Evolutionary conservation across 2,797 vertebrate genomes (phyloP).

Genomic region (Zenarchopterus dispar): DNA sequence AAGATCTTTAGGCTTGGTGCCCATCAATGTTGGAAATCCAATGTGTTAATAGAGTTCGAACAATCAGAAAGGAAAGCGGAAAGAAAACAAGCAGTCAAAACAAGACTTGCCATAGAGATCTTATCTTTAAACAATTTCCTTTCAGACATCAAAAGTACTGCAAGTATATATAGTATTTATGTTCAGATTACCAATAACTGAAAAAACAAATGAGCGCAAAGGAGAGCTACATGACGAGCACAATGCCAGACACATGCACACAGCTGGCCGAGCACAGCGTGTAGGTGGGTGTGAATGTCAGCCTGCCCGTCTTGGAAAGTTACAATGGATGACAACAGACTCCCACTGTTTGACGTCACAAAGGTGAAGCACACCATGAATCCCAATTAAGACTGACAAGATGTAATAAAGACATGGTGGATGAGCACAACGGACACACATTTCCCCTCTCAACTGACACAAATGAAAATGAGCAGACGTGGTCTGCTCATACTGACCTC

Average conservation of each 20-base stretch:
- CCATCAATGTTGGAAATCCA: neutral
- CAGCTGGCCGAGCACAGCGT: conserved; percentile 5
- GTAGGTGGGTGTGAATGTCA: conserved; percentile 2
- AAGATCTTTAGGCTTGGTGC: neutral
- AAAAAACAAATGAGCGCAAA: conserved; percentile 3
- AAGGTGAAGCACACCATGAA: conserved; percentile 7
- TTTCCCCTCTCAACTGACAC: neutral
- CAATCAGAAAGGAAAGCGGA: neutral
- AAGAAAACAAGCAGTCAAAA: conserved; percentile 1
- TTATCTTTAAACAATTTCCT: neutral
- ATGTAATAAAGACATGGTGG: conserved; percentile 13
- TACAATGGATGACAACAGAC: conserved; percentile 7
- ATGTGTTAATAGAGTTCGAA: neutral
- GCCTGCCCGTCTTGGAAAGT: conserved; percentile 3
- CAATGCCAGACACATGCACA: neutral
- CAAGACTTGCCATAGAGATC: neutral
- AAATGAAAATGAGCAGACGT: conserved; percentile 16
- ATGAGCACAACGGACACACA: conserved; percentile 13
- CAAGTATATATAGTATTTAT: conserved; percentile 5
- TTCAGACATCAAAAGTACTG: neutral
- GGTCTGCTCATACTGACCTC: conserved; percentile 81
- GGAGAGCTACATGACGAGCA: neutral
- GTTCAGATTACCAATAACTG: neutral
- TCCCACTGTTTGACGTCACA: conserved; percentile 11
- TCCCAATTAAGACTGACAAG: conserved; percentile 26